A percentile compares a stretch with the other conserved stretches of the same genome.
Conservation (phyloP, 2,888 invertebrate genomes). For the Neocrepidodera transversa region DNA sequence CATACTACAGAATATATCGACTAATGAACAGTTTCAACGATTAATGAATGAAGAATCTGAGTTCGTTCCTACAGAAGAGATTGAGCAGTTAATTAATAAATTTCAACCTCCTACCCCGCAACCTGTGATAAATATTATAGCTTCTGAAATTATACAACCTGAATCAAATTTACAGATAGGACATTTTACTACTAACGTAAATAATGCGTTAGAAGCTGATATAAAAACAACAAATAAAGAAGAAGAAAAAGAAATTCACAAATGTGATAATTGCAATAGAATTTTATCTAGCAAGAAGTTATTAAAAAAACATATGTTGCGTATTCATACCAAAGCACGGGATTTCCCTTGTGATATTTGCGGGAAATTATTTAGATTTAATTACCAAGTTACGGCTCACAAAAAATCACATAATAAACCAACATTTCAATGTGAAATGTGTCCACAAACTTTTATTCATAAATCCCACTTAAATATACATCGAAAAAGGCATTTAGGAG, state of each 20-base stretch:
- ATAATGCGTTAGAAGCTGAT: background rate
- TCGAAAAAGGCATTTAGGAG: constrained; percentile 64
- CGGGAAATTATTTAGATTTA: constrained; percentile 53
- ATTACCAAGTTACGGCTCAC: constrained; percentile 58
- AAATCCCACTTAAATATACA: constrained; percentile 69
- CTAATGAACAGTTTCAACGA: constrained; percentile 54
- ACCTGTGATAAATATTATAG: constrained; percentile 19
- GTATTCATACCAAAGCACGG: constrained; percentile 52
- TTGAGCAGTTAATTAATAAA: constrained; percentile 38
- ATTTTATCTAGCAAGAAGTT: constrained; percentile 53
- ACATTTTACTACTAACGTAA: background rate
- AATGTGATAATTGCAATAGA: constrained; percentile 54
- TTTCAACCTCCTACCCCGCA: constrained; percentile 25
- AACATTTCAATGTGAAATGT: constrained; percentile 66
- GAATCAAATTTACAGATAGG: background rate
- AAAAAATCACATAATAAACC: constrained; percentile 66
- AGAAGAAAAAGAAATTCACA: constrained; percentile 36
- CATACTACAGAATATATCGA: constrained; percentile 56
- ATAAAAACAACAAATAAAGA: background rate
- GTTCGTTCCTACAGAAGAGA: constrained; percentile 41
- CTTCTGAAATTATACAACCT: background rate
- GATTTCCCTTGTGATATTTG: constrained; percentile 54
- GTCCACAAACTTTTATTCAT: constrained; percentile 68
- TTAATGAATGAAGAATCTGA: constrained; percentile 50
- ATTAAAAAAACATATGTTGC: constrained; percentile 53